Conservation (phyloP, 1,140 invertebrate species). For the Anoplophora glabripennis region DNA sequence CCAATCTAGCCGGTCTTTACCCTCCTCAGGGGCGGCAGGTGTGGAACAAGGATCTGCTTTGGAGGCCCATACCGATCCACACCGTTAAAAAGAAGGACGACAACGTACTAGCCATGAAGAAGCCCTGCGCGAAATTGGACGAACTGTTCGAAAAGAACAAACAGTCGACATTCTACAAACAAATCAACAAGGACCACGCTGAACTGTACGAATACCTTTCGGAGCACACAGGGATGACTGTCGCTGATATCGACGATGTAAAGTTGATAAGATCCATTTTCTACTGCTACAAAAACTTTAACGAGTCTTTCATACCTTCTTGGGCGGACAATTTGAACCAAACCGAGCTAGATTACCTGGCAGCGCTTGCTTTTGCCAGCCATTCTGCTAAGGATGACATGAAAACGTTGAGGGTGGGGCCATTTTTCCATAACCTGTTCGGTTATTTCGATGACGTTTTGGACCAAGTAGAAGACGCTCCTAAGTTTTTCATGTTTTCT, state of each 20-base stretch:
- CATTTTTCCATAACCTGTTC: conserved; percentile 48
- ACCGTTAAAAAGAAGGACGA: conserved; percentile 65
- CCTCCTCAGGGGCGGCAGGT: conserved; percentile 58
- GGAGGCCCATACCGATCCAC: conserved; percentile 89
- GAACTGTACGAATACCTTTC: conserved; percentile 62
- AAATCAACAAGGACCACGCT: conserved; percentile 56
- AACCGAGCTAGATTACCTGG: neutral
- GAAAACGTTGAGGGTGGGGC: conserved; percentile 58
- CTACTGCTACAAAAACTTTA: conserved; percentile 67
- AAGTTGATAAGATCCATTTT: conserved; percentile 65
- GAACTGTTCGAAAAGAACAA: conserved; percentile 55
- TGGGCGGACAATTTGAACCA: conserved; percentile 60
- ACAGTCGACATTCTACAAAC: conserved; percentile 53
- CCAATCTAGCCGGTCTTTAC: conserved; percentile 78
- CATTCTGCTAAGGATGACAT: conserved; percentile 53
- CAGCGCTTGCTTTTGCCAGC: conserved; percentile 52
- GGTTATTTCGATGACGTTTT: conserved; percentile 1
- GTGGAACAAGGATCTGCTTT: conserved; percentile 68
- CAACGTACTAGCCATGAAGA: conserved; percentile 56
- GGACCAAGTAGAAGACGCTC: conserved; percentile 18
- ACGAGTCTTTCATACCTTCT: conserved; percentile 60
- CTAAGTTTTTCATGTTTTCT: conserved; percentile 72
- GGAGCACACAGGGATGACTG: conserved; percentile 55
- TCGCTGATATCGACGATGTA: conserved; percentile 54
- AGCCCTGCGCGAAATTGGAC: conserved; percentile 62